These are phyloP conservation scores for Lacerta viridis DNA, from an alignment of 2,797 vertebrate genomes.

Conservation along the genomic window DNA sequence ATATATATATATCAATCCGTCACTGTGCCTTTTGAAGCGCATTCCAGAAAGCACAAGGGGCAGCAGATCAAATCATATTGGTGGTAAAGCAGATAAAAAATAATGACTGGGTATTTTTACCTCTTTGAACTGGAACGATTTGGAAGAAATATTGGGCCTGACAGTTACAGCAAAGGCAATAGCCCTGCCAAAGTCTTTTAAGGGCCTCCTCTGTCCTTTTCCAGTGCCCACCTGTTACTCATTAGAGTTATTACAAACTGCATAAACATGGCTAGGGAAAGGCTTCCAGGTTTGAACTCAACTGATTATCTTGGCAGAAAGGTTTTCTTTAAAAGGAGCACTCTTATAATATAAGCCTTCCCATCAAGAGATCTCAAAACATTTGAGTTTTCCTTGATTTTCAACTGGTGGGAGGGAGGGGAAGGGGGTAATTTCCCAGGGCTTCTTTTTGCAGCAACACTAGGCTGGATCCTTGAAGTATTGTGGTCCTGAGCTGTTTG, in stretches of 20 bases:
- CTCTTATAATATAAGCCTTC: background rate
- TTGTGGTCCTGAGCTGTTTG: too few species aligned
- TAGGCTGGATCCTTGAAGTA: too few species aligned
- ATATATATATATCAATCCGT: slow-evolving; percentile 59
- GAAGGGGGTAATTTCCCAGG: too few species aligned
- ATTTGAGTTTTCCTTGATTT: background rate
- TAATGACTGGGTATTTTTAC: slow-evolving; percentile 57
- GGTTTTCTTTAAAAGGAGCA: background rate
- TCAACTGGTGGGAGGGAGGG: too few species aligned
- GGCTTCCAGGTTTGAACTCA: slow-evolving; percentile 21
- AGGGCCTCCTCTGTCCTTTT: slow-evolving; percentile 11
- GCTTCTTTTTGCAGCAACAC: too few species aligned
- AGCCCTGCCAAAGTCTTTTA: slow-evolving; percentile 34
- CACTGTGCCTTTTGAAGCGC: slow-evolving; percentile 58
- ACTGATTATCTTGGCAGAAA: background rate
- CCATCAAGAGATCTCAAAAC: background rate
- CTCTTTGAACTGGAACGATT: slow-evolving; percentile 28
- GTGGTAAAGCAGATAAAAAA: slow-evolving; percentile 64
- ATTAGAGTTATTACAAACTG: slow-evolving; percentile 7
- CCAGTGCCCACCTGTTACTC: slow-evolving; percentile 8
- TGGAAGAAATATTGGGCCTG: slow-evolving; percentile 44
- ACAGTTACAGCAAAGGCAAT: slow-evolving; percentile 47
- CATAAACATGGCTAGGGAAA: slow-evolving; percentile 19
- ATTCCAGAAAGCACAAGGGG: slow-evolving; percentile 53
- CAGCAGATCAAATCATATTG: slow-evolving; percentile 55